Evolutionary conservation across 2,113 vertebrate genomes (phyloP).

Genomic region (Edolisoma coerulescens): DNA sequence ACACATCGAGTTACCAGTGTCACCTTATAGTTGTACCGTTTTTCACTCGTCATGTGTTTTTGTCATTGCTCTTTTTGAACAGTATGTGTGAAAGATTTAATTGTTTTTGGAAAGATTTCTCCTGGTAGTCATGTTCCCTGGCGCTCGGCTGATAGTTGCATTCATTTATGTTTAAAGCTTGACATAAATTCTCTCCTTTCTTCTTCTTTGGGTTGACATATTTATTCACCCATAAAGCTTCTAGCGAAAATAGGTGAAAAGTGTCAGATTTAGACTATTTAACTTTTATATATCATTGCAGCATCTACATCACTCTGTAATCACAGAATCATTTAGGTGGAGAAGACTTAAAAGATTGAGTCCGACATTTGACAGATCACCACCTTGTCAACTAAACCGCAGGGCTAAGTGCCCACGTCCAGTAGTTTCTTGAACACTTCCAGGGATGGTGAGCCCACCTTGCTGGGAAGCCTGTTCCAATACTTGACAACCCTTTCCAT

Average conservation of each 20-base stretch:
- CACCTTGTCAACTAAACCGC: background rate
- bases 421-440: background rate
- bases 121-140: background rate
- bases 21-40: background rate
- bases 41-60: background rate
- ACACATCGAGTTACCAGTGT: background rate
- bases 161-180: background rate
- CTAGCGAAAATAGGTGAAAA: background rate
- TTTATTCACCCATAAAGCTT: background rate
- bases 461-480: background rate
- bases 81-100: background rate
- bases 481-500: background rate
- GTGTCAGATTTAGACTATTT: background rate
- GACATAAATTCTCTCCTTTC: background rate
- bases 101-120: background rate
- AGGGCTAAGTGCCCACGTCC: fast-evolving
- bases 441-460: background rate
- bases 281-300: background rate
- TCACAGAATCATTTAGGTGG: background rate
- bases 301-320: background rate
- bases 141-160: background rate
- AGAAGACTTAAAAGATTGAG: background rate
- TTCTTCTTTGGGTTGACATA: background rate
- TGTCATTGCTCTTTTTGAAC: background rate
- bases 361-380: background rate